Evolutionary conservation across 2,113 vertebrate genomes (phyloP).

Genomic region (Antidorcas marsupialis): DNA sequence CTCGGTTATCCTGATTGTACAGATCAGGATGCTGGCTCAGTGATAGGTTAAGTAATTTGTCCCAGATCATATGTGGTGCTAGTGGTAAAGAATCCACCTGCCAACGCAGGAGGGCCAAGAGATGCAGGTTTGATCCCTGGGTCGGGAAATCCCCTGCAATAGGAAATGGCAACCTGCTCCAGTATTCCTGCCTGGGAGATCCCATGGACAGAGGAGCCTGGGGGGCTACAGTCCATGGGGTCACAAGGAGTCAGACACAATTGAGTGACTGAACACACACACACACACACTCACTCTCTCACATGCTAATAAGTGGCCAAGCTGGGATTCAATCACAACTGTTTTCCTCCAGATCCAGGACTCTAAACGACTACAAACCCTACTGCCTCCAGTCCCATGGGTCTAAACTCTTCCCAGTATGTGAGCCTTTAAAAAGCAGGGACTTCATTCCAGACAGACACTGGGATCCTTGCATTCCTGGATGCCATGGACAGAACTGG

Average conservation of each 20-base stretch:
- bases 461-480: neutral
- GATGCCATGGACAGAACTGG: neutral
- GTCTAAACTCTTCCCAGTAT: neutral
- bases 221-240: neutral
- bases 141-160: neutral
- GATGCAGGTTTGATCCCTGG: neutral
- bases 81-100: neutral
- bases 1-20: accelerated
- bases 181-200: neutral
- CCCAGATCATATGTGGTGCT: neutral
- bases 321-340: neutral
- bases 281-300: neutral
- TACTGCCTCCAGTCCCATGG: neutral
- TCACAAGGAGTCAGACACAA: neutral
- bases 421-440: neutral
- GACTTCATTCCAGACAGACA: neutral
- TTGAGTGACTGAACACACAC: neutral
- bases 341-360: neutral
- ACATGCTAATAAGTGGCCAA: neutral
- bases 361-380: neutral
- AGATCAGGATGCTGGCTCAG: neutral
- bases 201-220: neutral
- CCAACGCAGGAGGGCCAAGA: neutral
- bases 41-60: neutral
- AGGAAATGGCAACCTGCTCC: neutral